phyloP scores from a whole-genome alignment of 2,113 vertebrate species.

The Myrmophylax atrothorax region DNA sequence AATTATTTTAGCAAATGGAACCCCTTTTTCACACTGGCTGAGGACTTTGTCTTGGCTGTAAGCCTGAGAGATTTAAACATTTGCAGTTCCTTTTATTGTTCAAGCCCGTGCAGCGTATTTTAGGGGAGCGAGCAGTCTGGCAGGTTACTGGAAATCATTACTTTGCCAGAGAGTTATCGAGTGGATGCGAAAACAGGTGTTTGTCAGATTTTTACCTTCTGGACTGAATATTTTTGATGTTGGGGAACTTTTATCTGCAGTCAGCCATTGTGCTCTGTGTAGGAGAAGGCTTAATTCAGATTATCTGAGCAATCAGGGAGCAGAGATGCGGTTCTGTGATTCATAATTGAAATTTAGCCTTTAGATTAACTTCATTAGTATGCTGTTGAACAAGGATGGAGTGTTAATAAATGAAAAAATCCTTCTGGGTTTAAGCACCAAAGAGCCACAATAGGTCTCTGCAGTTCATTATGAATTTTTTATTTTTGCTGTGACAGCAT shows the following conservation, averaged over 20 bases:
- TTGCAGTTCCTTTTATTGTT: constrained; percentile 61
- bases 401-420: constrained; percentile 74
- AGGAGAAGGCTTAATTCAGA: constrained; percentile 6
- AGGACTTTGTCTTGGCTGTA: constrained; percentile 66
- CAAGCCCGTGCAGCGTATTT: constrained; percentile 10
- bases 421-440: constrained; percentile 51
- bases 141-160: constrained; percentile 47
- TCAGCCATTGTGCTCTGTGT: background rate
- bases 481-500: constrained; percentile 25
- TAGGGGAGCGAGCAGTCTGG: constrained; percentile 44
- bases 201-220: constrained; percentile 40
- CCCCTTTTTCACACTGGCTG: constrained; percentile 4
- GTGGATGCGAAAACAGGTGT: constrained; percentile 53
- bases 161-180: constrained; percentile 37
- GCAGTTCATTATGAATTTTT: constrained; percentile 5
- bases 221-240: constrained; percentile 41
- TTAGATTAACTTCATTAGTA: constrained; percentile 75
- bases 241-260: constrained; percentile 32
- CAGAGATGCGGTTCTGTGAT: constrained; percentile 61
- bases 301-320: constrained; percentile 60
- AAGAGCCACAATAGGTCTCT: constrained; percentile 35
- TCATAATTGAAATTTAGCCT: constrained; percentile 76
- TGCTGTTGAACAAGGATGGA: constrained; percentile 57
- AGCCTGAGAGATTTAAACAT: constrained; percentile 64
- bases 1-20: constrained; percentile 48